Conservation (phyloP, 2,888 invertebrate species). For the Drosophila fulvimacula region DNA sequence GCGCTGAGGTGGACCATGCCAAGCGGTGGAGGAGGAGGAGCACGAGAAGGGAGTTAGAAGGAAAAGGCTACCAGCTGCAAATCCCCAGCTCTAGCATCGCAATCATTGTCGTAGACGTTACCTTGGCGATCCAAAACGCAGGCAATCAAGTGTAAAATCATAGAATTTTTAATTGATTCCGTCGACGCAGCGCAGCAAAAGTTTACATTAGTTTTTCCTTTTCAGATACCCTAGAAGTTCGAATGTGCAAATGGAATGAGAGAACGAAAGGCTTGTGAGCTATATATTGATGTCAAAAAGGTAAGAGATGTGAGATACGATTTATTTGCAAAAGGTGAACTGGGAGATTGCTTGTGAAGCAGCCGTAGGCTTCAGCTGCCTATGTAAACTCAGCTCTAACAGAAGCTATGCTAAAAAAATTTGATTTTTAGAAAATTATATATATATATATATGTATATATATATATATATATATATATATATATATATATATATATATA, state of each 20-base stretch:
- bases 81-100: constrained; percentile 27
- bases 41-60: neutral
- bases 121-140: constrained; percentile 69
- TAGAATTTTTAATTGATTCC: constrained; percentile 77
- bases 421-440: too few species aligned
- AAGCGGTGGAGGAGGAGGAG: neutral
- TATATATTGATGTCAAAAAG: too few species aligned
- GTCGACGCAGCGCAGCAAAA: constrained; percentile 40
- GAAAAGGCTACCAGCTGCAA: constrained; percentile 21
- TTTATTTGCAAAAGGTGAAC: too few species aligned
- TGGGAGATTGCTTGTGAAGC: neutral
- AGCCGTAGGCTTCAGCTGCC: neutral
- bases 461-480: too few species aligned
- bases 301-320: too few species aligned
- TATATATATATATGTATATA: too few species aligned
- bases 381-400: neutral
- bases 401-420: neutral
- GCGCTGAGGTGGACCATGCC: neutral
- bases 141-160: constrained; percentile 77
- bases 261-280: too few species aligned
- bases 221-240: constrained; percentile 11
- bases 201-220: constrained; percentile 33
- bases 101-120: constrained; percentile 30
- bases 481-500: too few species aligned
- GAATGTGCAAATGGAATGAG: too few species aligned